Evolutionary conservation across 2,888 invertebrate genomes (phyloP), one percentile per base, ranked within the genome.

Genomic region (Phengaris arion): DNA sequence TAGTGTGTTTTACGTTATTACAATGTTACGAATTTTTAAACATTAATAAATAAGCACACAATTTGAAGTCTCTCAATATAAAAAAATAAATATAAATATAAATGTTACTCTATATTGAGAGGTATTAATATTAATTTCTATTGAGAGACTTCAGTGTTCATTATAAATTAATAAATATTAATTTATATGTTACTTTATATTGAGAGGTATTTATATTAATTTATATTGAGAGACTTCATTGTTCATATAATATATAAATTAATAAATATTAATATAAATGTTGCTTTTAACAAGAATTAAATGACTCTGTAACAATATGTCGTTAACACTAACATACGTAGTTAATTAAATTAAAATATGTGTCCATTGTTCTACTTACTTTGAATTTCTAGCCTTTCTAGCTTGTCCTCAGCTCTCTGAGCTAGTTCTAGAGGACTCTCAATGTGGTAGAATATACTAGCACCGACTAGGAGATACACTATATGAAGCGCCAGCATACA

Each of bases 381-480:
- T 91, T 96, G 94, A 83, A 97, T 96, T 88, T 95, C 94, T 82
- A 94, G 94, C 83, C 96, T 94, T 87, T 96, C 95, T 80, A 93
- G 88, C 81, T 94, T 94, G 76, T 95, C 94, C 81, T 94, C 90
- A 74, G 90, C 91, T 74, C 95, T 94, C 79, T 94, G 93, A 78
- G 94, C 90, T 74, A 94, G 88, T 89, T 98, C 98, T 82, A 96
- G 89, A 54, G 94, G 94, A 83, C 96, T 95, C 91, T 98, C 97
- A 81, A 97, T 96, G 84, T 96, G 95, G 90, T 97, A 97, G 88
- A 97, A 98, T 81, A 98, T 96, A 79, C 95, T 96, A n/a, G 98
- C 97, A 10, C 98, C 98, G 77, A 98, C 94, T 82, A 97, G 91
- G 80, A 97, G 90, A 85, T 97, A 97, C 77, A 95, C 94, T 77